phyloP scores from a whole-genome alignment of 2,113 vertebrate species.

The Laticauda laticaudata region DNA sequence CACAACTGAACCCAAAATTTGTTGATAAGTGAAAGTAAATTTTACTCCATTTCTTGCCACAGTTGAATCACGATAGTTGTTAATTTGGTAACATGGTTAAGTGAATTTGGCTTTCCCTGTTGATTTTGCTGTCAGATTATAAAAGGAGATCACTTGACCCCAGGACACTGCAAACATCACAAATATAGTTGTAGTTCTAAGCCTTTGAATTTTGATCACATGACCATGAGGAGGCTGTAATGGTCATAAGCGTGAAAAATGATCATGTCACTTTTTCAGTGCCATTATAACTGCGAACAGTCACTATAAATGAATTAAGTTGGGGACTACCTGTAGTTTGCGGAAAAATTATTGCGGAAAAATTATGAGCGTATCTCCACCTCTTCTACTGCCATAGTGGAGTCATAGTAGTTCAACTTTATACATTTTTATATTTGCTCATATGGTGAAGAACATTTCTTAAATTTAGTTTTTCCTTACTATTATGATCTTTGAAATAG shows the following conservation, averaged over 20 bases:
- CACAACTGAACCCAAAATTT: not conserved
- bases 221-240: not conserved
- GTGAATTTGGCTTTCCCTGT: not conserved
- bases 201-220: not conserved
- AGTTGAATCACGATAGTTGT: not conserved
- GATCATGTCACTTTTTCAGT: not conserved
- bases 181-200: not conserved
- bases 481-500: not conserved
- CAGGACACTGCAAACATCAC: not conserved
- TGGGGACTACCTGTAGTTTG: not conserved
- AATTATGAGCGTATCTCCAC: not conserved
- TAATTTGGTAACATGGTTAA: not conserved
- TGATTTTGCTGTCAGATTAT: not conserved
- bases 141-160: not conserved
- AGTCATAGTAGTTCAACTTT: not conserved
- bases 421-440: not conserved
- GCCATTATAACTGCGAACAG: not conserved
- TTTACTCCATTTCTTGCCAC: not conserved
- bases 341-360: not conserved
- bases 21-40: not conserved
- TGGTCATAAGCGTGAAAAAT: not conserved
- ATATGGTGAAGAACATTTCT: not conserved
- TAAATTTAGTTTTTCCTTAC: not conserved
- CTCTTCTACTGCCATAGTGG: not conserved
- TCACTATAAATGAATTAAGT: not conserved